phyloP scores from a whole-genome alignment of 2,113 vertebrate species.

The Nyctereutes procyonoides region DNA sequence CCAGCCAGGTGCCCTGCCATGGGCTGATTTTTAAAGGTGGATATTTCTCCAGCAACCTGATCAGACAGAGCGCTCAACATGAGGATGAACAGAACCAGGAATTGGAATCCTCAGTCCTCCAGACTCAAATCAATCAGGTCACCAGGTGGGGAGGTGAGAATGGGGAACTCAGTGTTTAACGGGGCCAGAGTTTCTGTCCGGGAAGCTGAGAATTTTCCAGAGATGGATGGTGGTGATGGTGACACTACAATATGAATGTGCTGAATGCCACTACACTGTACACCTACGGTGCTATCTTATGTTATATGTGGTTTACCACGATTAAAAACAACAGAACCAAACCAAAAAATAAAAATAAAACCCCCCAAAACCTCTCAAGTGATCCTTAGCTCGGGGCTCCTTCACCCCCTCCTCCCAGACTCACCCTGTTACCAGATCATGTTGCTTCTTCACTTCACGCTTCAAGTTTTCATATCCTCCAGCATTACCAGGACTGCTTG shows the following conservation, averaged over 20 bases:
- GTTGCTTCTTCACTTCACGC: not conserved
- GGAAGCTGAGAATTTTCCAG: not conserved
- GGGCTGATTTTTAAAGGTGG: not conserved
- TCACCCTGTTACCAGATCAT: not conserved
- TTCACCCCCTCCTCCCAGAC: not conserved
- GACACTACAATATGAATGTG: not conserved
- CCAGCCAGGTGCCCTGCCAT: not conserved
- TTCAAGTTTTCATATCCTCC: not conserved
- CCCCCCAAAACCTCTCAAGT: not conserved
- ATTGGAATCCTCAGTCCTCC: not conserved
- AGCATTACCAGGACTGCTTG: not conserved
- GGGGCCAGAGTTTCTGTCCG: not conserved
- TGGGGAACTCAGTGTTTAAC: not conserved
- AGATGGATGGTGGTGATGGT: not conserved
- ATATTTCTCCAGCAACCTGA: not conserved
- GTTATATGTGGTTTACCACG: not conserved
- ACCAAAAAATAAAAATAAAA: not conserved
- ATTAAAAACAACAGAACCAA: not conserved
- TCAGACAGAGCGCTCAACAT: not conserved
- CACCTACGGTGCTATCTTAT: not conserved
- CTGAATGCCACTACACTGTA: not conserved
- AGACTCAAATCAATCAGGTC: not conserved
- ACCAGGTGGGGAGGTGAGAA: not conserved
- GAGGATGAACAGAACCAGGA: not conserved
- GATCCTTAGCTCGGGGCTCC: not conserved